These are phyloP conservation scores for Odontothrips loti DNA, from an alignment of 2,888 invertebrate species.

Conservation along the genomic window DNA sequence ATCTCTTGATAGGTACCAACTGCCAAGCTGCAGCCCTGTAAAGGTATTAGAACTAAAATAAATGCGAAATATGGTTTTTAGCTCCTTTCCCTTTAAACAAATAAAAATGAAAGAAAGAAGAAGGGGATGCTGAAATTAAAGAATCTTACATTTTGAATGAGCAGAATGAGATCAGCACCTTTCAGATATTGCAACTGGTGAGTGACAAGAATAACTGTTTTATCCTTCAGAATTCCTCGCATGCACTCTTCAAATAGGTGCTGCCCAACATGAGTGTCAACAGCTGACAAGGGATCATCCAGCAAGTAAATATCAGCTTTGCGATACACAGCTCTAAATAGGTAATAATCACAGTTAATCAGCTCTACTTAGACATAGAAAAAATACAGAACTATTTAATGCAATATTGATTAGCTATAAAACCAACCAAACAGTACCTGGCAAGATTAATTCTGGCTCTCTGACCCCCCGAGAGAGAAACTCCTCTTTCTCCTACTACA, in stretches of 20 bases:
- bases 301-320: constrained; percentile 69
- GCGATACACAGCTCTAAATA: constrained; percentile 59
- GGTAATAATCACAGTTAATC: background rate
- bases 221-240: constrained; percentile 56
- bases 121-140: too few species aligned
- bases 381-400: constrained; percentile 49
- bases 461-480: constrained; percentile 78
- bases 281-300: constrained; percentile 72
- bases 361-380: constrained; percentile 53
- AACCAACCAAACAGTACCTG: constrained; percentile 54
- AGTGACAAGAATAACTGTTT: constrained; percentile 72
- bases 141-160: constrained; percentile 47
- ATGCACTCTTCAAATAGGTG: constrained; percentile 71
- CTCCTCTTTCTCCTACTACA: constrained; percentile 76
- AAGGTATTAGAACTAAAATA: constrained; percentile 49
- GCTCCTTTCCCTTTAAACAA: background rate
- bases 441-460: constrained; percentile 76
- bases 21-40: constrained; percentile 11
- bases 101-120: too few species aligned
- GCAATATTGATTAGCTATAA: background rate
- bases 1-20: constrained; percentile 27
- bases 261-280: constrained; percentile 65
- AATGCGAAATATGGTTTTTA: constrained; percentile 65
- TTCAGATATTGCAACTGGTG: constrained; percentile 79
- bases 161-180: constrained; percentile 57